phyloP scores from a whole-genome alignment of 2,797 vertebrate species.

The Capromys pilorides region DNA sequence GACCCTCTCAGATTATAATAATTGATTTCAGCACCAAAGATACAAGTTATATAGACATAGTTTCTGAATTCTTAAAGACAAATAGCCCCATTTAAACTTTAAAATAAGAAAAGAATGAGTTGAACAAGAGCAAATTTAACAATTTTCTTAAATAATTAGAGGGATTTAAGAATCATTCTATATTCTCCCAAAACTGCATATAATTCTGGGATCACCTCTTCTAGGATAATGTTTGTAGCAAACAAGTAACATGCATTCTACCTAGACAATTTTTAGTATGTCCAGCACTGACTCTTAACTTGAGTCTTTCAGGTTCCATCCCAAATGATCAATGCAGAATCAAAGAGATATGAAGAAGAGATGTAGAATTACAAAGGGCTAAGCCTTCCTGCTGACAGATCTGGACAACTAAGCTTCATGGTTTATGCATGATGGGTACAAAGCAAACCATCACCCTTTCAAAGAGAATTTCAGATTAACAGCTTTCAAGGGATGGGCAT shows the following conservation, averaged over 20 bases:
- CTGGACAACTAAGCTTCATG: not conserved
- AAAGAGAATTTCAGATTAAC: constrained; percentile 67
- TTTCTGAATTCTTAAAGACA: not conserved
- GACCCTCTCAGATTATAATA: not conserved
- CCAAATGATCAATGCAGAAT: constrained; percentile 22
- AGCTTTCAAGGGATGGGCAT: constrained; percentile 23
- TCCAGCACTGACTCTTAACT: not conserved
- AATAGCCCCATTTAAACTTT: constrained; percentile 45
- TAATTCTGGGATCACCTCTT: constrained; percentile 46
- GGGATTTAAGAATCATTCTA: constrained; percentile 24
- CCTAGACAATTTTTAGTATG: not conserved
- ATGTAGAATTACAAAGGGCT: constrained; percentile 15
- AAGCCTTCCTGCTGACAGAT: constrained; percentile 17
- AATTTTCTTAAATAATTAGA: constrained; percentile 47
- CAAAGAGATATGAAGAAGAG: constrained; percentile 1
- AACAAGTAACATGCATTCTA: constrained; percentile 38
- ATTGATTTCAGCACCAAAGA: constrained; percentile 41
- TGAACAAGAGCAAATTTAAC: constrained; percentile 57
- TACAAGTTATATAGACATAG: constrained; percentile 26
- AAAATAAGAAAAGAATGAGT: constrained; percentile 61
- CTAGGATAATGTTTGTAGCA: not conserved
- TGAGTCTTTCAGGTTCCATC: not conserved
- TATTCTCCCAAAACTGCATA: not conserved
- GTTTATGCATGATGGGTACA: not conserved
- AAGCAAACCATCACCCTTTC: constrained; percentile 40